Base-by-base conservation (phyloP, 1,140 invertebrate species). In the Apis laboriosa region DNA sequence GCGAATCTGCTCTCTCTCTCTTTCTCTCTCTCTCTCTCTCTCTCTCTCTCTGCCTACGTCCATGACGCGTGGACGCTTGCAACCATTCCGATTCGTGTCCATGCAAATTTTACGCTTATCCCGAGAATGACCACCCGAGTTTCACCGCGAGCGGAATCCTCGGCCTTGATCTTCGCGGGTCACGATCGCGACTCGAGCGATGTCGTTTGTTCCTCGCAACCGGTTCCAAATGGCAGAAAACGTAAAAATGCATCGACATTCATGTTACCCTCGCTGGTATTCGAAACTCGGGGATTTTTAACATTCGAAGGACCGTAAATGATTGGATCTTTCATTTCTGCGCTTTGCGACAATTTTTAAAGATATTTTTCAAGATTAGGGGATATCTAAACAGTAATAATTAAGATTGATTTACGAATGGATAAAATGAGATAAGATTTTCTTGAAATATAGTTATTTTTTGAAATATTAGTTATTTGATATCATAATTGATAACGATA, bases 91-190 rank as follows among this genome's bases (percentile, higher is more conserved):
- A 17, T 11, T 2, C 17, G 19, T 64, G 53, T 24, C n/a, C 43
- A 5, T 53, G 34, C 71, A 72, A 66, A 81, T 66, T 81, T 67
- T 56, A 49, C 78, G 60, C 60, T 74, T 60, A 51, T 24, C 56
- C 3, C 67, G 51, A 70, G 63, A 80, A 67, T 34, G 83, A 64
- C 56, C 81, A n/a, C 68, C 75, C 74, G 80, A 88, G 78, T 84
- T 80, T 82, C 78, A 77, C 43, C 61, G 34, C 63, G 43, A 71
- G n/a, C 17, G 49, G 43, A 28, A 72, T 84, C 53, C 76, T 34
- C 72, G 72, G 53, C 68, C 78, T 86, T 87, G 84, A 89, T 87
- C 78, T 83, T 21, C 78, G 28, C 13, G 63, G 55, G 61, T 67
- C 58, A 56, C 24, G 51, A 53, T 77, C 24, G 43, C n/a, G 28